Base-by-base conservation (phyloP, 2,888 invertebrate genomes). In the Sphaerophoria rueppellii region DNA sequence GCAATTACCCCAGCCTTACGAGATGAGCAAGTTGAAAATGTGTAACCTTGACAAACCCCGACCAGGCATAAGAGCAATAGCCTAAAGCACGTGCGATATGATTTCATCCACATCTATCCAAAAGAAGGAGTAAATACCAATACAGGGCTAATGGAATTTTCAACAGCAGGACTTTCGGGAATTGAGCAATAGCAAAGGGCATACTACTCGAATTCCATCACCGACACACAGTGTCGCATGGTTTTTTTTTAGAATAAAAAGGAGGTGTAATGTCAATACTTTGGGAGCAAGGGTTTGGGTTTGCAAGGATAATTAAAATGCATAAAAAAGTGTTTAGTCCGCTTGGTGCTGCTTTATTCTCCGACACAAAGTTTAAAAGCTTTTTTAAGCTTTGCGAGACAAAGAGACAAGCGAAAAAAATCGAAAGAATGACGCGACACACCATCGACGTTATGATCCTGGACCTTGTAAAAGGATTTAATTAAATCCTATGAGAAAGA, bases 281-380 rank as follows among this genome's bases (percentile, higher is more conserved):
- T 54, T 50, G 16, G 40, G 12, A 72, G 55, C 35, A 16, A 16
- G 55, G n/a, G n/a, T 79, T 74, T 63, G 70, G 63, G 70, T 48
- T 61, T 50, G 67, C 40, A 50, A 80, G 75, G 67, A 76, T 83
- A 80, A 83, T 83, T 80, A 80, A 83, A 83, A 80, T 75, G 72
- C 75, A 80, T 83, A 80, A 83, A 83, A 83, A 71, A 83, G 75
- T 80, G 79, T 71, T 80, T 80, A 80, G 75, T 55, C 37, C 57
- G 48, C 14, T 83, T 50, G 50, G 65, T 35, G 48, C 50, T 35
- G 40, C n/a, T 60, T 50, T 55, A 32, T 35, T 61, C 57, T 54
- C 11, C 40, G 52, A 46, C 63, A 78, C 74, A 74, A 57, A 69
- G 65, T 52, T 63, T 65, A 67, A 67, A 72, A 61, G 67, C 55